Conservation (phyloP, 92 coral and sea anemone species). For the Phenganax subtilis region DNA sequence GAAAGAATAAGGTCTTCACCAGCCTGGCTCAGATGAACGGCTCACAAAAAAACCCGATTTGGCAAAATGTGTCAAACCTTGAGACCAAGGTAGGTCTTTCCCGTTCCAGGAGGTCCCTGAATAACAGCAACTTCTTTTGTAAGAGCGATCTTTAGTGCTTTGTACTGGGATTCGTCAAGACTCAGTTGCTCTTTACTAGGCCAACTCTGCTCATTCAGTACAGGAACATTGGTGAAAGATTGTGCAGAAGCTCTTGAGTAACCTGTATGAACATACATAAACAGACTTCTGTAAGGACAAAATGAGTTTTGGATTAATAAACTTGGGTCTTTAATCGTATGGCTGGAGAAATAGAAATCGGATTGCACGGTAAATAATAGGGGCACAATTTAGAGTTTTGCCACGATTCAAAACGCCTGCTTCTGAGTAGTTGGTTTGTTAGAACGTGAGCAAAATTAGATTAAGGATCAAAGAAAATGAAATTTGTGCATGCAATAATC, state of each 20-base stretch:
- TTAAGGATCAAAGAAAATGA: no score
- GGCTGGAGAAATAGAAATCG: no score
- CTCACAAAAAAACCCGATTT: not conserved
- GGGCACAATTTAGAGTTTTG: no score
- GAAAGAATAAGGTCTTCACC: no score
- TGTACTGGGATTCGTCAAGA: constrained; percentile 73
- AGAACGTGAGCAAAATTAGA: no score
- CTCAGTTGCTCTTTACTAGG: constrained; percentile 73
- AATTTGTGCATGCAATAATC: no score
- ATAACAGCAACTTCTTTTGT: constrained; percentile 90
- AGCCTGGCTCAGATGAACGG: no score
- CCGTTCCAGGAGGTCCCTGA: constrained; percentile 98
- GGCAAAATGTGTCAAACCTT: constrained; percentile 16
- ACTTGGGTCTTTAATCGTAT: no score
- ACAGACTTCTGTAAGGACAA: not conserved
- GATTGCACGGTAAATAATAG: no score
- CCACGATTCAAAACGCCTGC: no score
- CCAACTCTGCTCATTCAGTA: constrained; percentile 61
- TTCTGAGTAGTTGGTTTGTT: no score
- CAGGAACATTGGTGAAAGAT: constrained; percentile 30
- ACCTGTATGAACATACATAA: no score
- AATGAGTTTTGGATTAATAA: not conserved
- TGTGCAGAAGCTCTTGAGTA: not conserved
- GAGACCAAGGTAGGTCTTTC: constrained; percentile 87
- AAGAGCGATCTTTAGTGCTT: constrained; percentile 77